Evolutionary conservation across 2,888 invertebrate genomes (phyloP), one percentile per base, ranked within the genome.

Genomic region (Melinopterus prodromus): DNA sequence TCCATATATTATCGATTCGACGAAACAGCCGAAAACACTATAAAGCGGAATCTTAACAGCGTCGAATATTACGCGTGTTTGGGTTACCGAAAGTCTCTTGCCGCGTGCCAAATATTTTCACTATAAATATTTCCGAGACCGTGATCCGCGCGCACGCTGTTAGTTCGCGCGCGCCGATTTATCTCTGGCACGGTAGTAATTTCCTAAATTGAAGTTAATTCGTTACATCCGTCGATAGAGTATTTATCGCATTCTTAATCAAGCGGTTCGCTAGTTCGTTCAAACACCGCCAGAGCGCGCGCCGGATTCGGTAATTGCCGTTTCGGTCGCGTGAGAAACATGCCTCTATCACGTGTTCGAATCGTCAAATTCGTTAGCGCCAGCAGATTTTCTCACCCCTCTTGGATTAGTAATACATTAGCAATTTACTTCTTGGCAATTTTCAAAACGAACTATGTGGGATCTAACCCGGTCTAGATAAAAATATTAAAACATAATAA

Each of bases 41-140:
- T 53, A 53, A 53, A 7, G 53, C 53, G 12, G 53, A 53, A 53
- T 53, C 7, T 53, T 53, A 53, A 12, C 53, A 53, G 12, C 53
- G 9, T 2, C 53, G 9, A 53, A 53, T 12, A 53, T 12, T 53
- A 4, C 53, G 9, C 12, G 12, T 53, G 53, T 53, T 53, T 53
- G 53, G 53, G 53, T 53, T 53, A 53, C 53, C 5, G 53, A 53
- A 53, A 53, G 53, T 12, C 53, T 53, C 9, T 53, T 3, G 53
- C 53, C 53, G 53, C 53, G 53, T 53, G 53, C 53, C 53, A 53
- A 53, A 53, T 53, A 53, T 53, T 53, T 53, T 53, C 53, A 53
- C 53, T 7, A 53, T 53, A 53, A 53, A 53, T 53, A 53, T 53
- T 53, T 53, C 53, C 53, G 53, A 53, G 53, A 53, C 7, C 53